Conservation (phyloP, 1,140 invertebrate genomes). For the Pararge aegeria region DNA sequence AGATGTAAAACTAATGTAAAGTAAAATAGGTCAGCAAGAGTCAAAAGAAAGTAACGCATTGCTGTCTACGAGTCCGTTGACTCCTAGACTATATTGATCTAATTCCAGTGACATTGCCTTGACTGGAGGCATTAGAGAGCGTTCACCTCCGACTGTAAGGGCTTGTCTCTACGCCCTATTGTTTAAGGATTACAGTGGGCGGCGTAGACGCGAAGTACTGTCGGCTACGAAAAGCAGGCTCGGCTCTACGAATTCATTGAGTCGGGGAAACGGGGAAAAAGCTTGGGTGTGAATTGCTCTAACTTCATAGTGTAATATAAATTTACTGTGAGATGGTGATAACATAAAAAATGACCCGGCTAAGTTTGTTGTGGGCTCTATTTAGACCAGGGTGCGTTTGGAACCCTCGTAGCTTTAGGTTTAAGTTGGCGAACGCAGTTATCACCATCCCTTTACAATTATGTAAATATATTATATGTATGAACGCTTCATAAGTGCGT, state of each 20-base stretch:
- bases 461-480: too few species aligned
- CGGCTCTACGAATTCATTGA: too few species aligned
- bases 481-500: too few species aligned
- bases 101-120: slow-evolving; percentile 7
- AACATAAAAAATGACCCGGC: too few species aligned
- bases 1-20: not conserved
- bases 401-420: not conserved
- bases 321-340: too few species aligned
- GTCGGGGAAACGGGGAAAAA: not conserved
- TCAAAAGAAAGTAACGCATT: not conserved
- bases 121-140: not conserved
- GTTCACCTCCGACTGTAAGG: not conserved
- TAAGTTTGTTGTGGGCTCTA: too few species aligned
- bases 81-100: slow-evolving; percentile 3
- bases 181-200: not conserved
- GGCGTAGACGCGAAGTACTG: not conserved
- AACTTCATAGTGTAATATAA: too few species aligned
- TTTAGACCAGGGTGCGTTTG: too few species aligned
- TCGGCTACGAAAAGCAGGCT: not conserved
- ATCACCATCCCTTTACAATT: too few species aligned
- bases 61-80: not conserved
- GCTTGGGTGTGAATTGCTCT: not conserved
- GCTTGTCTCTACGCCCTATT: not conserved
- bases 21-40: not conserved
- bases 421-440: too few species aligned